phyloP scores from a whole-genome alignment of 30 jellyfish, hydroid and myxozoan genomes.

The Aurelia aurita region DNA sequence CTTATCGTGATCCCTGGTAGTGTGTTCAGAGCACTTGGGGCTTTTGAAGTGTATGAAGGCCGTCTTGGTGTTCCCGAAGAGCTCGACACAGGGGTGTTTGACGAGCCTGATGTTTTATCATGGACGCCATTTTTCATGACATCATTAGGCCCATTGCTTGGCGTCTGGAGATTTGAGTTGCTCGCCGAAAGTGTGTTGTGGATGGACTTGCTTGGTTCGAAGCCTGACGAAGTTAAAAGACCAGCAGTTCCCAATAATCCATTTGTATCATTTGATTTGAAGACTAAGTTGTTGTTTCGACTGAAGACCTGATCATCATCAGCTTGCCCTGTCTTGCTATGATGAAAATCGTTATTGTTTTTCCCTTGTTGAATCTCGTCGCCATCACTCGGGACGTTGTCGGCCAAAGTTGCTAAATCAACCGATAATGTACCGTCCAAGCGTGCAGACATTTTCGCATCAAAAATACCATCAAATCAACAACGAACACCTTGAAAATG shows the following conservation, averaged over 20 bases:
- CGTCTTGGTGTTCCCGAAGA: conserved; percentile 80
- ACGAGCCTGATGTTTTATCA: conserved; percentile 20
- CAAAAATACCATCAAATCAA: not conserved
- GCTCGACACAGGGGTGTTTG: conserved; percentile 38
- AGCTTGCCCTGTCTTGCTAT: conserved; percentile 34
- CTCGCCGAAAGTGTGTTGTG: conserved; percentile 44
- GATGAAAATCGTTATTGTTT: conserved; percentile 46
- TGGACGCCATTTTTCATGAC: conserved; percentile 52
- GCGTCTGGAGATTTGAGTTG: conserved; percentile 31
- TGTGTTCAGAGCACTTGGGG: conserved; percentile 93
- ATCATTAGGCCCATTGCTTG: conserved; percentile 39
- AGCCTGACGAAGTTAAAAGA: conserved; percentile 7
- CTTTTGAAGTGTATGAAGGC: conserved; percentile 94
- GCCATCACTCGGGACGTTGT: conserved; percentile 70
- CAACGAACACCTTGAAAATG: conserved; percentile 4
- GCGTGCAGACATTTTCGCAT: conserved; percentile 50
- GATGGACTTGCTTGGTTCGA: conserved; percentile 24
- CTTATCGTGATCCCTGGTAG: conserved; percentile 75
- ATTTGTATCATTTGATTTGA: conserved; percentile 12
- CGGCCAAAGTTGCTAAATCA: conserved; percentile 55
- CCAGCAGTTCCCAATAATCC: conserved; percentile 15
- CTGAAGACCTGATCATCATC: conserved; percentile 68
- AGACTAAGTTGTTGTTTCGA: conserved; percentile 26
- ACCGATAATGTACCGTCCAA: conserved; percentile 69
- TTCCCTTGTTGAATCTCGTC: conserved; percentile 44